Evolutionary conservation across 2,113 vertebrate species (phyloP).

Genomic region (Hyperopisus bebe): DNA sequence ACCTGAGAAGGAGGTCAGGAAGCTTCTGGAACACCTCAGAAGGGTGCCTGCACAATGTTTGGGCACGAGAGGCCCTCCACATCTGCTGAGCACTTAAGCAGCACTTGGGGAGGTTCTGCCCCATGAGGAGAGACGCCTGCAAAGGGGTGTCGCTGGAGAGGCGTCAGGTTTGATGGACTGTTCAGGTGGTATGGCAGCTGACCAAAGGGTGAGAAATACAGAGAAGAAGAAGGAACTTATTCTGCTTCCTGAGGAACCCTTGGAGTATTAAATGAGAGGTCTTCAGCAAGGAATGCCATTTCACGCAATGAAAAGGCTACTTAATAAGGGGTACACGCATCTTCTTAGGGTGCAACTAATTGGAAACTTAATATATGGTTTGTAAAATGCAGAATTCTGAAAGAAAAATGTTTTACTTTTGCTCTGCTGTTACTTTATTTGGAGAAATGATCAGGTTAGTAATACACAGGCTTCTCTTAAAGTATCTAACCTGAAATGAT

Average conservation of each 20-base stretch:
- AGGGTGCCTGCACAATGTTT: conserved; percentile 29
- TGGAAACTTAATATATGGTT: not conserved
- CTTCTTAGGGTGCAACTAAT: not conserved
- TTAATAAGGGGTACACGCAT: not conserved
- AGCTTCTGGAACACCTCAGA: conserved; percentile 36
- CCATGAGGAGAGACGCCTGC: conserved; percentile 61
- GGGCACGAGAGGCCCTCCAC: conserved; percentile 40
- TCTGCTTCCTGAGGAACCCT: conserved; percentile 41
- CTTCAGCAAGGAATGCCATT: conserved; percentile 37
- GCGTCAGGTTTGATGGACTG: not conserved
- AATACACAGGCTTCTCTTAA: not conserved
- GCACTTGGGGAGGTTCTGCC: conserved; percentile 45
- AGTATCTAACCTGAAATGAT: not conserved
- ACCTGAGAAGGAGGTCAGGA: not conserved
- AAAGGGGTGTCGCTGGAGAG: conserved; percentile 49
- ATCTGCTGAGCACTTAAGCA: conserved; percentile 63
- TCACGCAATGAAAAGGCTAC: not conserved
- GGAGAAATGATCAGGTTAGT: not conserved
- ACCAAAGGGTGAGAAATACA: conserved; percentile 33
- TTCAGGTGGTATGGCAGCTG: conserved; percentile 53
- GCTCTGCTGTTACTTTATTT: not conserved
- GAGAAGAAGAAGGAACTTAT: conserved; percentile 46
- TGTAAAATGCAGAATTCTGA: not conserved
- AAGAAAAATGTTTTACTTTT: not conserved
- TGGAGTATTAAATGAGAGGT: conserved; percentile 22